A percentile compares a stretch with the other conserved stretches of the same genome.
Evolutionary conservation across 2,113 vertebrate genomes (phyloP).

Genomic region (Lasiurus borealis): DNA sequence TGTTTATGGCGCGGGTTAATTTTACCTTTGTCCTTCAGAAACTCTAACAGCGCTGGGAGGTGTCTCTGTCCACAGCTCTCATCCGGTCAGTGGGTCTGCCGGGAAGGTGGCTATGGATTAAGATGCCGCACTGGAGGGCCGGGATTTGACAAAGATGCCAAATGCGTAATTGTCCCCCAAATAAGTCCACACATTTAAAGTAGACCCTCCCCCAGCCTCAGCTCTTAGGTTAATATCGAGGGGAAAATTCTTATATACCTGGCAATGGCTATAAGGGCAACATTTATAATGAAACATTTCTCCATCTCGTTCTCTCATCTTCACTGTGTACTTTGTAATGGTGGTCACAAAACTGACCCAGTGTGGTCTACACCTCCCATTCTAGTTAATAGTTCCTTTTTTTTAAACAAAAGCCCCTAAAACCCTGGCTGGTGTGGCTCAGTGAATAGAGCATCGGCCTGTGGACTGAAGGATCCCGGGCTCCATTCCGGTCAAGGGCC

Average conservation of each 20-base stretch:
- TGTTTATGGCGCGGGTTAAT: neutral
- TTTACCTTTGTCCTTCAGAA: conserved; percentile 34
- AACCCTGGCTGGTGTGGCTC: too few relatives aligned
- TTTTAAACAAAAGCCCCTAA: neutral
- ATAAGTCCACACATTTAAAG: neutral
- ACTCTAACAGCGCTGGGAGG: too few relatives aligned
- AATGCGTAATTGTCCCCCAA: neutral
- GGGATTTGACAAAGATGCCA: conserved; percentile 2
- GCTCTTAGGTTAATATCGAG: neutral
- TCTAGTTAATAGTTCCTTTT: neutral
- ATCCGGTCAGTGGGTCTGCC: neutral
- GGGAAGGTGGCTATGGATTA: neutral
- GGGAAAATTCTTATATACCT: neutral
- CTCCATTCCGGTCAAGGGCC: too few relatives aligned
- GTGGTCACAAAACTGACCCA: neutral
- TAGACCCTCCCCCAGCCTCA: neutral
- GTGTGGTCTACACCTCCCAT: neutral
- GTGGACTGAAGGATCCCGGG: too few relatives aligned
- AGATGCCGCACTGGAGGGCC: neutral
- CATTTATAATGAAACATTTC: conserved; percentile 12
- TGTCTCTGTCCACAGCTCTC: neutral
- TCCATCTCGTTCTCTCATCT: conserved; percentile 2
- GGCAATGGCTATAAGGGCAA: too few relatives aligned
- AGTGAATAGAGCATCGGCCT: too few relatives aligned
- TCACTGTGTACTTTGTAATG: neutral